Percentiles rank a stretch among this genome's conserved stretches.
Conservation (phyloP, 2,113 vertebrate genomes). For the Heliornis fulica region DNA sequence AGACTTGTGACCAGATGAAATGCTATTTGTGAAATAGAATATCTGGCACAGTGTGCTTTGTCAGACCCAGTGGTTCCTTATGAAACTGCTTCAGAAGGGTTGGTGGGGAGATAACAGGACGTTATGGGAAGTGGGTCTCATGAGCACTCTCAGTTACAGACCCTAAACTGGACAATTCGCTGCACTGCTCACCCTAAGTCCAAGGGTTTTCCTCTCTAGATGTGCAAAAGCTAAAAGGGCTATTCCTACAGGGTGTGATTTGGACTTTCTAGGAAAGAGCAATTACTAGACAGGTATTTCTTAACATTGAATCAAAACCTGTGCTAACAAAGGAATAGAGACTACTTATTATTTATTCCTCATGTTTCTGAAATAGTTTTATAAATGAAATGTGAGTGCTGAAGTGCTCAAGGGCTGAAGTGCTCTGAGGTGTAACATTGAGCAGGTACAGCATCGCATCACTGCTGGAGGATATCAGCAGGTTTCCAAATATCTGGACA, state of each 20-base stretch:
- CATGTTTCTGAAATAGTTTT: not conserved
- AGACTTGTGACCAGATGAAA: not conserved
- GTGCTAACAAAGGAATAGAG: not conserved
- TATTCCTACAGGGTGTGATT: not conserved
- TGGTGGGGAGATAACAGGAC: not conserved
- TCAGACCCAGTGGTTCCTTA: not conserved
- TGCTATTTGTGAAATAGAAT: not conserved
- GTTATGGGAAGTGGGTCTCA: not conserved
- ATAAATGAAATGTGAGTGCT: not conserved
- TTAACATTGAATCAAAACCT: not conserved
- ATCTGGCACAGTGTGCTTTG: not conserved
- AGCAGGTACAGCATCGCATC: not conserved
- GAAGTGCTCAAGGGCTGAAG: not conserved
- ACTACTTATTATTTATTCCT: not conserved
- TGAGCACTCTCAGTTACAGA: not conserved
- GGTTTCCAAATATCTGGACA: not conserved
- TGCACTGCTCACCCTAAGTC: too few relatives aligned
- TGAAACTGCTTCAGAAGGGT: not conserved
- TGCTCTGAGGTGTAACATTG: not conserved
- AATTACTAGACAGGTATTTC: not conserved
- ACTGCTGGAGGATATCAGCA: not conserved
- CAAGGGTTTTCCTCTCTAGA: not conserved
- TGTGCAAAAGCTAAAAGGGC: not conserved
- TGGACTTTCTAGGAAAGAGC: fast-evolving
- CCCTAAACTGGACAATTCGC: not conserved